Percentiles rank a stretch among this genome's conserved stretches.
Evolutionary conservation across 2,113 vertebrate species (phyloP).

Genomic region (Lophotis ruficrista): DNA sequence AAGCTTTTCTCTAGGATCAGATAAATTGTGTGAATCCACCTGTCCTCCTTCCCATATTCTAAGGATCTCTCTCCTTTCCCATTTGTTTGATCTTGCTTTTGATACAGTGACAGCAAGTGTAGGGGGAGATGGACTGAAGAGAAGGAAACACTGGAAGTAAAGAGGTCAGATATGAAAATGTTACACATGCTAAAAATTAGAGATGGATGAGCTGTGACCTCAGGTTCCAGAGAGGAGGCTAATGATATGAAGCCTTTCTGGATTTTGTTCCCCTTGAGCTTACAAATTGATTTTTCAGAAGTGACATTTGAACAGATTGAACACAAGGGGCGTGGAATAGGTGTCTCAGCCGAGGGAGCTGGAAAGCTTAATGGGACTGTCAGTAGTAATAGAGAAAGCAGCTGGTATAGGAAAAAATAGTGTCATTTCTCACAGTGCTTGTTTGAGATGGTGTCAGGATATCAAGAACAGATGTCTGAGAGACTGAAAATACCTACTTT

Average conservation of each 20-base stretch:
- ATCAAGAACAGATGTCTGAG: conserved; percentile 21
- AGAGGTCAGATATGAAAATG: neutral
- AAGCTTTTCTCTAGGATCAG: neutral
- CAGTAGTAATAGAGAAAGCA: neutral
- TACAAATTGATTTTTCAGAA: conserved; percentile 22
- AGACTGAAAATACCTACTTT: neutral
- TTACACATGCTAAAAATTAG: neutral
- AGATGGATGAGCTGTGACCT: neutral
- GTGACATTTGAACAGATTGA: conserved; percentile 6
- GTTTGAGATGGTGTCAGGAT: neutral
- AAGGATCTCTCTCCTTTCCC: neutral
- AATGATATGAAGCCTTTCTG: neutral
- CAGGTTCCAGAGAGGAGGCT: neutral
- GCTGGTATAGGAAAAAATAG: neutral
- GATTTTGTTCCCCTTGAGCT: neutral
- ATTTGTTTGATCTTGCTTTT: neutral
- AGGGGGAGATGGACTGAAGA: neutral
- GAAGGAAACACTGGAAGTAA: neutral
- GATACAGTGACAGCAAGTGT: neutral
- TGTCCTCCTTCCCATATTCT: neutral
- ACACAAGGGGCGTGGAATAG: neutral
- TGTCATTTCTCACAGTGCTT: neutral
- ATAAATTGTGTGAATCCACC: neutral
- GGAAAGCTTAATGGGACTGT: conserved; percentile 6
- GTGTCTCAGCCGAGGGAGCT: neutral